Conservation (phyloP, 2,113 vertebrate genomes). For the Syngnathus scovelli region DNA sequence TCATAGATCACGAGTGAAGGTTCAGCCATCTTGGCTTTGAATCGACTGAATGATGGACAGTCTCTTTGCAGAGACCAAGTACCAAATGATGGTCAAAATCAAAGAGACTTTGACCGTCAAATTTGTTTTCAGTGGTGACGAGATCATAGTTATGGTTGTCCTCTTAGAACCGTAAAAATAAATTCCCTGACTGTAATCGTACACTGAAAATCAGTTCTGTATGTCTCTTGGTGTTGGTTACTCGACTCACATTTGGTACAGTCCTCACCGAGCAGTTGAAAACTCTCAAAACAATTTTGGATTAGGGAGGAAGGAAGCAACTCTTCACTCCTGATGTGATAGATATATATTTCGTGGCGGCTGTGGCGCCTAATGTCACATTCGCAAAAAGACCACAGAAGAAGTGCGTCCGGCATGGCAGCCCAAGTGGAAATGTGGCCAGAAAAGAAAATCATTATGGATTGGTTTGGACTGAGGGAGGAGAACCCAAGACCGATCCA, state of each 20-base stretch:
- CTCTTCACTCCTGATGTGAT: not conserved
- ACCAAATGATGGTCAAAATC: slow-evolving; percentile 14
- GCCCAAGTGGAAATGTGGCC: slow-evolving; percentile 48
- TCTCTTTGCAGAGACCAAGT: not conserved
- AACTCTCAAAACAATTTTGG: slow-evolving; percentile 8
- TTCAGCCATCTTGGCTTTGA: slow-evolving; percentile 14
- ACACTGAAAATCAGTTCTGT: too few species aligned
- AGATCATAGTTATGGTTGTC: not conserved
- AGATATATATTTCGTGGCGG: slow-evolving; percentile 14
- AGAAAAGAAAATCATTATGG: slow-evolving; percentile 39
- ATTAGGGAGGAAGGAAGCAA: slow-evolving; percentile 11
- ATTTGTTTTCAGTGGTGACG: not conserved
- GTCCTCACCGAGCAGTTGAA: not conserved
- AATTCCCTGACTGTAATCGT: too few species aligned
- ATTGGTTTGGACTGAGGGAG: slow-evolving; percentile 33
- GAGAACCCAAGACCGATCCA: slow-evolving; percentile 41
- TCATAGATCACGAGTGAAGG: slow-evolving; percentile 19
- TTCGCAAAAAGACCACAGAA: slow-evolving; percentile 30
- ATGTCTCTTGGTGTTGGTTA: too few species aligned
- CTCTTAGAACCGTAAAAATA: not conserved
- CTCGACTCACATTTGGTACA: too few species aligned
- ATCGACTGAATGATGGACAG: not conserved
- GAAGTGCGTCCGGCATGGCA: slow-evolving; percentile 22
- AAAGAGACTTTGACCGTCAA: not conserved
- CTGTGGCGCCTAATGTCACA: slow-evolving; percentile 22